Percentiles rank a stretch among this genome's conserved stretches.
Evolutionary conservation across 2,113 vertebrate species (phyloP).

Genomic region (Cyphomyrus discorhynchus): DNA sequence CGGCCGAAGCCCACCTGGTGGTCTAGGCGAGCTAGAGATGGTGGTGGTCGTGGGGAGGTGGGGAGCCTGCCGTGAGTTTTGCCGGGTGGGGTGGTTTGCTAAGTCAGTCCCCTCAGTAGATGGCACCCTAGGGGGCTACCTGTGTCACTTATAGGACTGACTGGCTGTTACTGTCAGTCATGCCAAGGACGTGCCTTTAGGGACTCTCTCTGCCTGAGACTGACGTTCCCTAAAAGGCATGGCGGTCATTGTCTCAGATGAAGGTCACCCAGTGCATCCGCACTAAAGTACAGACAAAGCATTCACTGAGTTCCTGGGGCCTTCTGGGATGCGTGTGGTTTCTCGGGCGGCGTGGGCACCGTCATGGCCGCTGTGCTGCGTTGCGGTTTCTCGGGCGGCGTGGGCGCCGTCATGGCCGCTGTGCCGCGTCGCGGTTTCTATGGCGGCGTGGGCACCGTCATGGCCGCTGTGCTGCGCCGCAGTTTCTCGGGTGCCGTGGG

Average conservation of each 20-base stretch:
- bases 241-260: slow-evolving; percentile 59
- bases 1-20: not conserved
- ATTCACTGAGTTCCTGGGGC: slow-evolving; percentile 56
- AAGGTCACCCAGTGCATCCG: slow-evolving; percentile 62
- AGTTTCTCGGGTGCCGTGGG: slow-evolving; percentile 47
- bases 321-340: slow-evolving; percentile 46
- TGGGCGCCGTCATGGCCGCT: not conserved
- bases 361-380: not conserved
- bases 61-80: not conserved
- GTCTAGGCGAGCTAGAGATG: not conserved
- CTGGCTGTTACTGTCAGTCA: slow-evolving; percentile 29
- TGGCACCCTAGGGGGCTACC: not conserved
- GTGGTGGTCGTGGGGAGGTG: not conserved
- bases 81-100: not conserved
- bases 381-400: slow-evolving; percentile 46
- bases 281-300: slow-evolving; percentile 44
- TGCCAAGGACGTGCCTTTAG: slow-evolving; percentile 56
- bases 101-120: not conserved
- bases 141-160: slow-evolving; percentile 32
- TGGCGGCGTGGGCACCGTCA: slow-evolving; percentile 32
- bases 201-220: slow-evolving; percentile 52
- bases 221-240: slow-evolving; percentile 68
- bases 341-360: slow-evolving; percentile 43
- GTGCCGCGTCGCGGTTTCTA: too few species aligned
- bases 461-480: not conserved